Conservation (phyloP, 2,888 invertebrate species). For the Tinea semifulvella region DNA sequence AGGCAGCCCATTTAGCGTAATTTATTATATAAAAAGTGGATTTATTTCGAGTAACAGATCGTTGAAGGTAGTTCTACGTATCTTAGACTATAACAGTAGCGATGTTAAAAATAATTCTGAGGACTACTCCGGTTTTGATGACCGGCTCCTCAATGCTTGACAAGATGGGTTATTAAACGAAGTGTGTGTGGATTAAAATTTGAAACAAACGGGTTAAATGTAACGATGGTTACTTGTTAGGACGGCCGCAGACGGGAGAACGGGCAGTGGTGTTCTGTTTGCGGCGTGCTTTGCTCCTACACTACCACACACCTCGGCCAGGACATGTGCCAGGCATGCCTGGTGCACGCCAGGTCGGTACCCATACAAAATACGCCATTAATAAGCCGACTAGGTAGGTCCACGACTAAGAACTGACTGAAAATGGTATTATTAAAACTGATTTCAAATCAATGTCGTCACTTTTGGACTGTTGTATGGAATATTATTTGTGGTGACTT, state of each 20-base stretch:
- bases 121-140: too few species aligned
- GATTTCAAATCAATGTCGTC: too few species aligned
- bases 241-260: constrained; percentile 52
- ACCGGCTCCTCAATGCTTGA: too few species aligned
- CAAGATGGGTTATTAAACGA: constrained; percentile 64
- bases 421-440: too few species aligned
- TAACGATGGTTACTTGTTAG: constrained; percentile 32
- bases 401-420: too few species aligned
- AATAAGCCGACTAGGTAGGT: too few species aligned
- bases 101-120: too few species aligned
- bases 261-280: constrained; percentile 59
- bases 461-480: too few species aligned
- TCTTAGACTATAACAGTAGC: constrained; percentile 41
- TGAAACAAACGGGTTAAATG: constrained; percentile 3
- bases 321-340: constrained; percentile 65
- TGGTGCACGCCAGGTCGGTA: constrained; percentile 69
- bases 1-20: too few species aligned
- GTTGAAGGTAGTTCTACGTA: constrained; percentile 22
- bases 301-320: constrained; percentile 62
- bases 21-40: too few species aligned
- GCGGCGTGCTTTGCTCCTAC: constrained; percentile 62
- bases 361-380: constrained; percentile 15
- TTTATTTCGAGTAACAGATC: too few species aligned
- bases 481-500: too few species aligned
- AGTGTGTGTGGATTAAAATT: constrained; percentile 50